Conservation (phyloP, 2,888 invertebrate genomes). For the Lasioglossum villosulum region DNA sequence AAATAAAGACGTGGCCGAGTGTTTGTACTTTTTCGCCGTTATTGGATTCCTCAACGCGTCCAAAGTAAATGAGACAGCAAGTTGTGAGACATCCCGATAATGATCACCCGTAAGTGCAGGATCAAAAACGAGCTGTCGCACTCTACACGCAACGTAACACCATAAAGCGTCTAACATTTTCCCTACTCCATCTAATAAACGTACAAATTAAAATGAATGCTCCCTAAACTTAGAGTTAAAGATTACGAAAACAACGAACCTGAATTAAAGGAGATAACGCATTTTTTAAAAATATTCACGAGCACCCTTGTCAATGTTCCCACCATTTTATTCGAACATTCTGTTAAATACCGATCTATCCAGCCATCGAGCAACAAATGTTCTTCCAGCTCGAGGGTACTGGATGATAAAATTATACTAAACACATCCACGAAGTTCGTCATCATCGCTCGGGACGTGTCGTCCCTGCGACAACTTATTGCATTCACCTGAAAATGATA, state of each 20-base stretch:
- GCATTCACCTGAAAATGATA: conserved; percentile 73
- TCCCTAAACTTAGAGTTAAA: background rate
- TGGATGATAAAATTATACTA: conserved; percentile 71
- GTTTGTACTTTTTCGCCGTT: conserved; percentile 76
- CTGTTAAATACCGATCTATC: conserved; percentile 81
- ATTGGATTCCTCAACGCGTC: conserved; percentile 78
- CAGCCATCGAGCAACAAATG: conserved; percentile 80
- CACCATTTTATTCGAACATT: conserved; percentile 77
- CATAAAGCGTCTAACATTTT: conserved; percentile 79
- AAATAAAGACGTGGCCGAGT: conserved; percentile 79
- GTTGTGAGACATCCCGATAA: conserved; percentile 77
- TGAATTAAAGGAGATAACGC: conserved; percentile 62
- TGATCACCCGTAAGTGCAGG: conserved; percentile 70
- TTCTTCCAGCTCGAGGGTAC: conserved; percentile 74
- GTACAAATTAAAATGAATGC: background rate
- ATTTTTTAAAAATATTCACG: conserved; percentile 75
- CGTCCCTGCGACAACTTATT: conserved; percentile 79
- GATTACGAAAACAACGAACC: conserved; percentile 59
- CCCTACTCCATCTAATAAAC: conserved; percentile 61
- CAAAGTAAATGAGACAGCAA: conserved; percentile 79
- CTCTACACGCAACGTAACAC: conserved; percentile 78
- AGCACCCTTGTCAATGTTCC: conserved; percentile 74
- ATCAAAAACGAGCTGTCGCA: conserved; percentile 79
- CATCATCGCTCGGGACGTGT: conserved; percentile 79
- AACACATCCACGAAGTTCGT: conserved; percentile 78